Evolutionary conservation across 2,888 invertebrate species (phyloP).

Genomic region (Xanthia togata): DNA sequence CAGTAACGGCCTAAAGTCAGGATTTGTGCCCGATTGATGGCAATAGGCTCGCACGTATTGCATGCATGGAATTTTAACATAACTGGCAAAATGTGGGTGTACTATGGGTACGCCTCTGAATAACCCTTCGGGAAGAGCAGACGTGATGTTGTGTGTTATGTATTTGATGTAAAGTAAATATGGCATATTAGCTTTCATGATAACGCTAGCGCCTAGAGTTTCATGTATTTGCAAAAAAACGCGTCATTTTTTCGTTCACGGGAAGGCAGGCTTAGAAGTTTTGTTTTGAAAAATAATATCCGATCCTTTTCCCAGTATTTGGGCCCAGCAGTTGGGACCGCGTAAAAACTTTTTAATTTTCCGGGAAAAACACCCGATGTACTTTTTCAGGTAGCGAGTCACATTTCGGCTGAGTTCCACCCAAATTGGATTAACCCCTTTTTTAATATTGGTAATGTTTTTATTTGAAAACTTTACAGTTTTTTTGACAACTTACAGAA

Average conservation of each 20-base stretch:
- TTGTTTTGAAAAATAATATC: constrained; percentile 5
- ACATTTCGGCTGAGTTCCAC: not conserved
- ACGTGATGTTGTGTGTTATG: no score
- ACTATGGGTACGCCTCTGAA: no score
- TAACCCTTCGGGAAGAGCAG: no score
- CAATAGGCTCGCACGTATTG: no score
- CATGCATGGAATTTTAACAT: no score
- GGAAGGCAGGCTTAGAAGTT: not conserved
- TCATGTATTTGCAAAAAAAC: not conserved
- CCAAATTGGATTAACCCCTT: not conserved
- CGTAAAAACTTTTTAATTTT: constrained; percentile 19
- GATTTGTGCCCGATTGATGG: no score
- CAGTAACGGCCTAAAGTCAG: no score
- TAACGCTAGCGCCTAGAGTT: not conserved
- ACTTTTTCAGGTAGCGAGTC: not conserved
- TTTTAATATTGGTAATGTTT: not conserved
- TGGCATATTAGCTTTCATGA: not conserved
- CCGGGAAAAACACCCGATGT: not conserved
- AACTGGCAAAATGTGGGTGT: no score
- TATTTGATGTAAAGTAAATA: not conserved
- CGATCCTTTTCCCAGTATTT: not conserved
- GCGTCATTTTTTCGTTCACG: not conserved
- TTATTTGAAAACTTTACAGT: not conserved
- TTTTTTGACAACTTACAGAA: not conserved
- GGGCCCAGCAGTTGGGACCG: not conserved